Conservation (phyloP, 1,140 invertebrate species). For the Contarinia nasturtii region DNA sequence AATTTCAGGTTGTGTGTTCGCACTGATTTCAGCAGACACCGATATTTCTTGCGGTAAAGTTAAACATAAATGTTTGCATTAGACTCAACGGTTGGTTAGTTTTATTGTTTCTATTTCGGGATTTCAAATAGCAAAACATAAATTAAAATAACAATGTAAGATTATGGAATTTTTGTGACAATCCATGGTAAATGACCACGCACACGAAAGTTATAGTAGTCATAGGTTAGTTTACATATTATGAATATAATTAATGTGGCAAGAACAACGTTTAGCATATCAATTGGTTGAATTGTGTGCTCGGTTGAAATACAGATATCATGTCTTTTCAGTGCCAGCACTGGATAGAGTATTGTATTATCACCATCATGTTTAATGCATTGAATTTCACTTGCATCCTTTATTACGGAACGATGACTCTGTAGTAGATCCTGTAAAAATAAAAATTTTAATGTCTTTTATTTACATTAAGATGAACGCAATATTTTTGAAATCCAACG, state of each 20-base stretch:
- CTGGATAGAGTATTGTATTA: slow-evolving; percentile 30
- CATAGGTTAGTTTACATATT: slow-evolving; percentile 52
- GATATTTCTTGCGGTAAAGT: too few relatives aligned
- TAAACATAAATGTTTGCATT: too few relatives aligned
- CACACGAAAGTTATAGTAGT: slow-evolving; percentile 61
- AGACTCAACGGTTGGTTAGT: too few relatives aligned
- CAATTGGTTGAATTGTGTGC: slow-evolving; percentile 35
- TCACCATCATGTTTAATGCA: slow-evolving; percentile 17
- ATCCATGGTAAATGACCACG: slow-evolving; percentile 66
- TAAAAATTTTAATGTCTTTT: too few relatives aligned
- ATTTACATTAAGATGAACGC: too few relatives aligned
- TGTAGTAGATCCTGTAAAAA: slow-evolving; percentile 33
- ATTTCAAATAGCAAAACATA: too few relatives aligned
- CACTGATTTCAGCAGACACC: too few relatives aligned
- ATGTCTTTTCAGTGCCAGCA: slow-evolving; percentile 41
- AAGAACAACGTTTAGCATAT: slow-evolving; percentile 50
- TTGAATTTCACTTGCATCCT: slow-evolving; percentile 28
- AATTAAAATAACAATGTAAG: too few relatives aligned
- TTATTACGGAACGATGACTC: slow-evolving; percentile 46
- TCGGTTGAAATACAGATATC: slow-evolving; percentile 39
- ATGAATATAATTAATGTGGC: slow-evolving; percentile 44
- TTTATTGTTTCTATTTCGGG: too few relatives aligned
- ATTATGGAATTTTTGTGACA: slow-evolving; percentile 45
- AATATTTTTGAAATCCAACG: too few relatives aligned
- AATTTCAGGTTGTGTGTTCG: too few relatives aligned